phyloP scores from a whole-genome alignment of 2,797 vertebrate species.

The Pseudocheirus occidentalis region DNA sequence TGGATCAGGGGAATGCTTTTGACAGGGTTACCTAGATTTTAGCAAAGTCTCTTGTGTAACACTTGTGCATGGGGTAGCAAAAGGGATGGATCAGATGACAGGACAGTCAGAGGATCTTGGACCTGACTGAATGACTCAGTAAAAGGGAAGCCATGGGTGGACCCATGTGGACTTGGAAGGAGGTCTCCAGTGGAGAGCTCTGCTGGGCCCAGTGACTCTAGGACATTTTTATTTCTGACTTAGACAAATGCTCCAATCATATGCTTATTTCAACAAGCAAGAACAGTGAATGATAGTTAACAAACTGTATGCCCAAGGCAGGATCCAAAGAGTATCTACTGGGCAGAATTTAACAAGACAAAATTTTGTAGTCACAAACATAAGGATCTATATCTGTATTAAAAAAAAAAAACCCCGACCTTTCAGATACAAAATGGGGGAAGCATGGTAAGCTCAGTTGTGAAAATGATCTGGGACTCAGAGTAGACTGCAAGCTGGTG shows the following conservation, averaged over 20 bases:
- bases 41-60: neutral
- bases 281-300: neutral
- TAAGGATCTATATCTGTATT: neutral
- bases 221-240: neutral
- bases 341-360: neutral
- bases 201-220: neutral
- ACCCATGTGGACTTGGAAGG: neutral
- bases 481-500: neutral
- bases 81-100: neutral
- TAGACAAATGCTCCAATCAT: neutral
- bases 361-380: neutral
- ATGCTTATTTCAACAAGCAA: neutral
- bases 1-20: neutral
- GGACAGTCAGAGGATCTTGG: neutral
- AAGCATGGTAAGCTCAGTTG: neutral
- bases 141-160: neutral
- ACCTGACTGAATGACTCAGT: neutral
- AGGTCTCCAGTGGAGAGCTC: neutral
- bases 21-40: neutral
- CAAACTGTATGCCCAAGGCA: neutral
- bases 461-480: neutral
- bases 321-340: neutral
- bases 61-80: neutral
- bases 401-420: neutral
- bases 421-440: neutral